These are phyloP conservation scores for Eueides isabella DNA, from an alignment of 1,140 invertebrate species.

Conservation along the genomic window DNA sequence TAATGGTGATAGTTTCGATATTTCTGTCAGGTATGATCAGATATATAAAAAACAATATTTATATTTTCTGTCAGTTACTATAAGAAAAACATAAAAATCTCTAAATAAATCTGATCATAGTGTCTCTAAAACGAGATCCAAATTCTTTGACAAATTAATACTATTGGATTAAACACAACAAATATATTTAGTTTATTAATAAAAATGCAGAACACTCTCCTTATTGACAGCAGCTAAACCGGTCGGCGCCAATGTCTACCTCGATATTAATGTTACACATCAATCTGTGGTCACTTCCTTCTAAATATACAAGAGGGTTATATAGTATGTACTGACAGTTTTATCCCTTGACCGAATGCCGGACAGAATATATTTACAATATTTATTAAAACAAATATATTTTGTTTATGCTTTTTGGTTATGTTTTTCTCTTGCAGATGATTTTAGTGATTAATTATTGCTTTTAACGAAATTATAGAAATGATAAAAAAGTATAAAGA, in stretches of 20 bases:
- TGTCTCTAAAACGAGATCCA: too few relatives aligned
- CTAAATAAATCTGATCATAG: too few relatives aligned
- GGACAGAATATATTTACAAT: not conserved
- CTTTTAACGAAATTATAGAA: not conserved
- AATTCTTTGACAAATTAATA: too few relatives aligned
- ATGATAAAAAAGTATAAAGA: not conserved
- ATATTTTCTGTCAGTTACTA: too few relatives aligned
- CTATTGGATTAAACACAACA: too few relatives aligned
- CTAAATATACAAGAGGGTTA: slow-evolving; percentile 13
- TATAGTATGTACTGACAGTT: slow-evolving; percentile 1
- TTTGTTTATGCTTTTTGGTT: not conserved
- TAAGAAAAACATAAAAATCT: too few relatives aligned
- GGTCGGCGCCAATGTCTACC: slow-evolving; percentile 26
- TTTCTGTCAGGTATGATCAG: too few relatives aligned
- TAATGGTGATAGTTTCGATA: too few relatives aligned
- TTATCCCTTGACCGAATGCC: slow-evolving; percentile 11
- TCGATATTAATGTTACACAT: slow-evolving; percentile 17
- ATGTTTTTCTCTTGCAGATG: not conserved
- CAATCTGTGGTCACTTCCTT: slow-evolving; percentile 20
- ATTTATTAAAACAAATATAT: not conserved
- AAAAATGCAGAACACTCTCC: not conserved
- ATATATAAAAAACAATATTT: too few relatives aligned
- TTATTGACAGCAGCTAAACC: not conserved
- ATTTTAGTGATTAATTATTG: not conserved
- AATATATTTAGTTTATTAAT: not conserved